Base-by-base conservation (phyloP, 2,797 vertebrate species). In the Synanceia verrucosa region DNA sequence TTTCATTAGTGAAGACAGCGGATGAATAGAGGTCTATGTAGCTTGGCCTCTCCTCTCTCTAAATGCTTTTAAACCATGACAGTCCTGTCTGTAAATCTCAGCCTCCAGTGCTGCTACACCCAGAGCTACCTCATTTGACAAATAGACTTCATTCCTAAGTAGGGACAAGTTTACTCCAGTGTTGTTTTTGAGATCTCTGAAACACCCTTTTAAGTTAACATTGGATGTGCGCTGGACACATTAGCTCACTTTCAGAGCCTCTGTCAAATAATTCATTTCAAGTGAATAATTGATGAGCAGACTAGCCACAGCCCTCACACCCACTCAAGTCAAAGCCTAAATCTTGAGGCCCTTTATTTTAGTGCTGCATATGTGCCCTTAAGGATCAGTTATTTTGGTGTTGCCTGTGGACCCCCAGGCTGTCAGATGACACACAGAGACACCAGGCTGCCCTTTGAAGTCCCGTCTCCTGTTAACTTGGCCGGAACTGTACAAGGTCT, bases 11-110 rank as follows among this genome's bases (percentile, higher is more conserved):
- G 69, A 90, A 89, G 93, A 92, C 88, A 90, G 90, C 60, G 72
- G 87, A 93, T 94, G 93, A 95, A 94, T 94, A 85, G 93, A 76
- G 84, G 88, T 85, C 90, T 94, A 87, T 94, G 89, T 81, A 71
- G 88, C 86, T 83, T 73, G 83, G 86, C 82, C 82, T 90, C 84
- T 84, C 90, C 82, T 89, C 82, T 63, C 87, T 29, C 74, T 81
- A 89, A 84, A 85, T 79, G 81, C 75, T 86, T 91, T 88, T 88
- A 89, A 92, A 92, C 63, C 72, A 62, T 83, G 87, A 93, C 86
- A 84, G 78, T 93, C 79, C 58, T 79, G 82, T 91, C 75, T 86
- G 86, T 92, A 93, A 93, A 91, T 89, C 86, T 83, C 82, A 63
- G 47, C 82, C 69, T 24, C 4, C 61, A 74, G 58, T 37, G 78